phyloP scores from a whole-genome alignment of 2,113 vertebrate species.

The Pseudopipra pipra region DNA sequence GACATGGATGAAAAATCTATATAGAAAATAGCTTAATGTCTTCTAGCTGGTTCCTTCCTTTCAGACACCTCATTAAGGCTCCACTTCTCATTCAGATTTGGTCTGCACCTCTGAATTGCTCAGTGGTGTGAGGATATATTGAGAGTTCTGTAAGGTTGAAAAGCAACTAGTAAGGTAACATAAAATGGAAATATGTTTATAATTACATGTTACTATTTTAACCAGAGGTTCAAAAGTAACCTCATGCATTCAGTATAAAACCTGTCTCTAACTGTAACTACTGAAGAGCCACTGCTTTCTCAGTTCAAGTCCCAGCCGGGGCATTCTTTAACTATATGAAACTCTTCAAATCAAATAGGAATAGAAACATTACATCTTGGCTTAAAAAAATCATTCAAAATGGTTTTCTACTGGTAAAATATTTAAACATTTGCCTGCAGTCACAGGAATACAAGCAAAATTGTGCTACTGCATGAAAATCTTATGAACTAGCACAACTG shows the following conservation, averaged over 20 bases:
- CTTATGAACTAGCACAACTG: constrained; percentile 18
- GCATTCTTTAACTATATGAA: not conserved
- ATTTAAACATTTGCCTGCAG: constrained; percentile 54
- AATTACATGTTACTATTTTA: not conserved
- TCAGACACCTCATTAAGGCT: not conserved
- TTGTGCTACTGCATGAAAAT: constrained; percentile 30
- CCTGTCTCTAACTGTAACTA: not conserved
- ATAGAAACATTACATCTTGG: constrained; percentile 3
- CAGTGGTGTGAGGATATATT: not conserved
- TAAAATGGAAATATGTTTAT: not conserved
- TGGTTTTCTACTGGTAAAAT: constrained; percentile 53
- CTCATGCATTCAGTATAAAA: not conserved
- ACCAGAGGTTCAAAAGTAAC: not conserved
- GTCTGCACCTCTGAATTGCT: not conserved
- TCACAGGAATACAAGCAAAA: constrained; percentile 29
- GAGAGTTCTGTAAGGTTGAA: not conserved
- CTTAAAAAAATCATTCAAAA: constrained; percentile 48
- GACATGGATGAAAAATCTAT: not conserved
- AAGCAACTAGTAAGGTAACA: not conserved
- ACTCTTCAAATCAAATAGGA: constrained; percentile 24
- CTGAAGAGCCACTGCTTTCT: not conserved
- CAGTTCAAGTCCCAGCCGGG: not conserved
- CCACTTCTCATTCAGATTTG: not conserved
- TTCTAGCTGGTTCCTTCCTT: not conserved
- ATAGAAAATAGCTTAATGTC: not conserved